Evolutionary conservation across 1,140 invertebrate genomes (phyloP), one percentile per base, ranked within the genome.

Genomic region (Idris sp.): DNA sequence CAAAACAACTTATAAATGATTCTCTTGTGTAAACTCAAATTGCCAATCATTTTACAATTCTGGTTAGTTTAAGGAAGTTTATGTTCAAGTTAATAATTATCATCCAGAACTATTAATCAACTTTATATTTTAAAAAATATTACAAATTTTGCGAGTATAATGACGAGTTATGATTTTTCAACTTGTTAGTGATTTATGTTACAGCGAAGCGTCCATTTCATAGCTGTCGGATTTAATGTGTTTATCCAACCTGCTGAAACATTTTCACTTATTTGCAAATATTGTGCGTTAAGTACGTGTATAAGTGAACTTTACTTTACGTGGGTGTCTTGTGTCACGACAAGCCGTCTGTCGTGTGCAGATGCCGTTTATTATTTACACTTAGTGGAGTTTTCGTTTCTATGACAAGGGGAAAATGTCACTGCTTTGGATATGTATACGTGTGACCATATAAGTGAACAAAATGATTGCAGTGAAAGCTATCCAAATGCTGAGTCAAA

Each of bases 331-430:
- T 72, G 49, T 77, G 76, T 78, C 74, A 80, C 74, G 49, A 75
- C 79, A 78, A 72, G 73, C 76, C 65, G 68, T 67, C 79, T 80
- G 79, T 80, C 79, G 65, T 67, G 51, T 49, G 64, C 79, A 81
- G 77, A 77, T 59, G 65, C 54, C 73, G 65, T 79, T 80, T 75
- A 79, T 81, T 81, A 81, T 81, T 81, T 79, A 78, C 79, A 79
- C 79, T 77, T 79, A 64, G 71, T 62, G 73, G 77, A 77, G 65
- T 76, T 77, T 74, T 74, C 74, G 68, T 77, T 75, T 74, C 72
- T 75, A 67, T 71, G 71, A 77, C 78, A 73, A 76, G 72, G 71
- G 74, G 68, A 64, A 48, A 64, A 58, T 26, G 41, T 38, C 44
- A 56, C 51, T 40, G 43, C 10, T 62, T 62, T 36, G 49, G 31